A percentile compares a stretch with the other conserved stretches of the same genome.
Conservation (phyloP, 2,888 invertebrate species). For the Drosophila rellima region DNA sequence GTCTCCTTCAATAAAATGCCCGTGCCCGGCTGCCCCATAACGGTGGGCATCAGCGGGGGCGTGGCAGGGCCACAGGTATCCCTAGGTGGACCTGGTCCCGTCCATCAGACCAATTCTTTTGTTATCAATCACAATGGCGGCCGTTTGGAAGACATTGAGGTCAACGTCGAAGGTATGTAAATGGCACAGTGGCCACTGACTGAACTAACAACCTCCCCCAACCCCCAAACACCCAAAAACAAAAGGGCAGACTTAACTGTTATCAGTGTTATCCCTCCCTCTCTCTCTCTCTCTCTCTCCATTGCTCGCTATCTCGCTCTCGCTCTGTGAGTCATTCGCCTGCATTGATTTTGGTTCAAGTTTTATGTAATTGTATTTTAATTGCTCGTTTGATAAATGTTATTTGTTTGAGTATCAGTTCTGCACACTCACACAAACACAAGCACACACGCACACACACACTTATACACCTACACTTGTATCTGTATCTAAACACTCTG, state of each 20-base stretch:
- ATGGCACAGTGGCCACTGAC: neutral
- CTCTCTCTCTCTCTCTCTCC: constrained; percentile 29
- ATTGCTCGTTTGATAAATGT: constrained; percentile 66
- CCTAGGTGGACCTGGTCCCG: constrained; percentile 90
- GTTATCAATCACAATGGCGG: constrained; percentile 93
- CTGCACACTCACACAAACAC: constrained; percentile 42
- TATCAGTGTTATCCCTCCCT: constrained; percentile 7
- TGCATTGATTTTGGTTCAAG: constrained; percentile 55
- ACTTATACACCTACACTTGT: constrained; percentile 34
- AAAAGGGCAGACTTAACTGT: constrained; percentile 6
- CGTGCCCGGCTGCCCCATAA: constrained; percentile 95
- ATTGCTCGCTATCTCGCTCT: constrained; percentile 19
- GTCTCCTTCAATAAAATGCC: constrained; percentile 98
- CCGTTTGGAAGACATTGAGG: constrained; percentile 96
- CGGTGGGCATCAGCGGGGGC: constrained; percentile 91
- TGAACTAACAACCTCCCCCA: constrained; percentile 17
- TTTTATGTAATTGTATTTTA: constrained; percentile 66
- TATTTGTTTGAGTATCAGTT: constrained; percentile 46
- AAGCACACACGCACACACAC: constrained; percentile 37
- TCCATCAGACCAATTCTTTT: constrained; percentile 90
- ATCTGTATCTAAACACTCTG: constrained; percentile 30
- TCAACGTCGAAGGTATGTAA: constrained; percentile 96
- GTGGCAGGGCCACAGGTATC: constrained; percentile 90
- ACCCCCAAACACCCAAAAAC: too few species aligned
- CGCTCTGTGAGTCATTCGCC: constrained; percentile 5